These are phyloP conservation scores for Callorhinus ursinus DNA, from an alignment of 2,113 vertebrate species.

Conservation along the genomic window DNA sequence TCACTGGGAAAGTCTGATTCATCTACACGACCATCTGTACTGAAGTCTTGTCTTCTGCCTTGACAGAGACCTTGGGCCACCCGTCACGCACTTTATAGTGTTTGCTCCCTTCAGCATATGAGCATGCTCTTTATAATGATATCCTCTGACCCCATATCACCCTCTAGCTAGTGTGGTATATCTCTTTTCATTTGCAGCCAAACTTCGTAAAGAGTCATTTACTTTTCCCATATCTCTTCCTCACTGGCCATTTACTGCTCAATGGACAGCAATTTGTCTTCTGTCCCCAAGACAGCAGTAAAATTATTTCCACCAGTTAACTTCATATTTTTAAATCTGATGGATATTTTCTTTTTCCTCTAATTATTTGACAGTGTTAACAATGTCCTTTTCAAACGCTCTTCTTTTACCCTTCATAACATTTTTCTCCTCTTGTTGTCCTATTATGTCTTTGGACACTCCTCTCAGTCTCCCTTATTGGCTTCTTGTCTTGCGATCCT, in stretches of 20 bases:
- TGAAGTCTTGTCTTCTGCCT: not conserved
- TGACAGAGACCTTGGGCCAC: not conserved
- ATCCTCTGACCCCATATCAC: not conserved
- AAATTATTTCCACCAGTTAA: slow-evolving; percentile 14
- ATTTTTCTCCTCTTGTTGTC: not conserved
- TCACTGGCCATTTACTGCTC: not conserved
- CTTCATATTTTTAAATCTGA: not conserved
- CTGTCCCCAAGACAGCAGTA: not conserved
- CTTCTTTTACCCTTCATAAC: not conserved
- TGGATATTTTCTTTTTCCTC: not conserved
- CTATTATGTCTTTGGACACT: not conserved
- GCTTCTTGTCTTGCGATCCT: not conserved
- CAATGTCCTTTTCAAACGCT: not conserved
- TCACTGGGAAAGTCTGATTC: not conserved
- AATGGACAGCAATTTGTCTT: slow-evolving; percentile 32
- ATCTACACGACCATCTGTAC: not conserved
- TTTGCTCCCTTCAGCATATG: not conserved
- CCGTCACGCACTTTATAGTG: not conserved
- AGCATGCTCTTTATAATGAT: not conserved
- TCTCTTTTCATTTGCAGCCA: not conserved
- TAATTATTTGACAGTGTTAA: not conserved
- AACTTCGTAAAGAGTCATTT: not conserved
- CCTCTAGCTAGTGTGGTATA: not conserved
- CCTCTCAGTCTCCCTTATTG: not conserved
- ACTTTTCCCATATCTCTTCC: not conserved